Evolutionary conservation across 2,888 invertebrate species (phyloP), one percentile per base, ranked within the genome.

Genomic region (Cosmia trapezina): DNA sequence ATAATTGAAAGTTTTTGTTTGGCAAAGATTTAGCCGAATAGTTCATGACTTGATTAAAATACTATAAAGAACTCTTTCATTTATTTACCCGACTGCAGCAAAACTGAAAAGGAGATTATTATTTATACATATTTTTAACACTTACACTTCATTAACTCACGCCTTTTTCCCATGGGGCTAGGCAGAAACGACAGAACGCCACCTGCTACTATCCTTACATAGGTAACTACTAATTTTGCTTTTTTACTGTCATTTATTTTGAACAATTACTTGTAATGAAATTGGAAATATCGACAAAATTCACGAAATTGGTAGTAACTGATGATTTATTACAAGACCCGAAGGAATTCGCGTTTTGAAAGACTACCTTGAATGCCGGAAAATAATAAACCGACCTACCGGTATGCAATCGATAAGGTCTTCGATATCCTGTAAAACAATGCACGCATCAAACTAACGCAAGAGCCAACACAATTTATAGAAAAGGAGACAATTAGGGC

Each of bases 261-360:
- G n/a, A n/a, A n/a, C n/a, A n/a, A n/a, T n/a, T n/a, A n/a, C n/a
- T n/a, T n/a, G n/a, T n/a, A n/a, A n/a, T n/a, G 2, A 7, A 4
- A 59, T 37, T 59, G 7, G 7, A n/a, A 59, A 14, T 37, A 41
- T 59, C 37, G 8, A 14, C 5, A n/a, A 41, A n/a, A 37, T 6
- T 37, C 37, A 41, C 8, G 60, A 22, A 41, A n/a, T 41, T 41
- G n/a, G 8, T 14, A 51, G 19, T 37, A 4, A 37, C 37, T 37
- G 37, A 37, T 37, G 37, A 37, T 37, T 37, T 37, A 37, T 37
- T 37, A 37, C 37, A 45, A 49, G 43, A 62, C 51, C 60, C 45
- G 12, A 41, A 61, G 41, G 37, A 59, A 76, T 78, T 37, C 5
- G 49, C 33, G 63, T 76, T 78, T 78, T 64, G 63, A 63, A 78